Evolutionary conservation across 2,888 invertebrate species (phyloP).

Genomic region (Oxycera nigricornis): DNA sequence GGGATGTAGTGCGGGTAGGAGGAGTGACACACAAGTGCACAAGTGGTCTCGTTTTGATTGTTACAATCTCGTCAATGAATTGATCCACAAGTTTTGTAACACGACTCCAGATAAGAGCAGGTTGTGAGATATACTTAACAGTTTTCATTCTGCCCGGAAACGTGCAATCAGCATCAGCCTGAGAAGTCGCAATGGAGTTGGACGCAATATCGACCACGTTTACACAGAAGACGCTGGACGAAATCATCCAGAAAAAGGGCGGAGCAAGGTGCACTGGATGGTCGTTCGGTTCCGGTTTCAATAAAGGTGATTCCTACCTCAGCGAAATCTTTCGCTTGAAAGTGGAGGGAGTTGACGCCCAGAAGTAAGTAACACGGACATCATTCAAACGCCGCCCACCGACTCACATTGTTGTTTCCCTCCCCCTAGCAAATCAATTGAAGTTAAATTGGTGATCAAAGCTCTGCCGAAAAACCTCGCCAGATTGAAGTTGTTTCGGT

Average conservation of each 20-base stretch:
- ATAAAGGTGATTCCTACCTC: conserved; percentile 75
- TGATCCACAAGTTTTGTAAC: too few relatives aligned
- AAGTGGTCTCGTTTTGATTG: too few relatives aligned
- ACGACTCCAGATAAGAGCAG: too few relatives aligned
- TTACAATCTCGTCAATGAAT: too few relatives aligned
- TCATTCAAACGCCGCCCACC: background rate
- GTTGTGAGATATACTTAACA: too few relatives aligned
- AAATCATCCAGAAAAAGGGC: conserved; percentile 58
- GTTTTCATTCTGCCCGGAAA: too few relatives aligned
- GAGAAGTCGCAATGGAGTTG: conserved; percentile 49
- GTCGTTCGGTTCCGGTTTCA: conserved; percentile 61
- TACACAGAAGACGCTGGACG: conserved; percentile 59
- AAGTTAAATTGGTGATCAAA: conserved; percentile 69
- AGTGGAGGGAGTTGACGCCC: conserved; percentile 61
- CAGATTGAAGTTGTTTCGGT: conserved; percentile 70
- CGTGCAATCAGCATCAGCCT: background rate
- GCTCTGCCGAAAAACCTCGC: conserved; percentile 70
- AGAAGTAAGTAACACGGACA: conserved; percentile 48
- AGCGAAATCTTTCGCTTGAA: conserved; percentile 70
- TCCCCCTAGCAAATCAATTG: conserved; percentile 50
- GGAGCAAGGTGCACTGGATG: conserved; percentile 60
- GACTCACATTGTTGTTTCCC: background rate
- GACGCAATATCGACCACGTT: conserved; percentile 59
- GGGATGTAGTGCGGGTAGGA: too few relatives aligned
- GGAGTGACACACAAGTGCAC: too few relatives aligned